These are phyloP conservation scores for Mugil cephalus DNA, from an alignment of 2,113 vertebrate genomes.

Conservation along the genomic window DNA sequence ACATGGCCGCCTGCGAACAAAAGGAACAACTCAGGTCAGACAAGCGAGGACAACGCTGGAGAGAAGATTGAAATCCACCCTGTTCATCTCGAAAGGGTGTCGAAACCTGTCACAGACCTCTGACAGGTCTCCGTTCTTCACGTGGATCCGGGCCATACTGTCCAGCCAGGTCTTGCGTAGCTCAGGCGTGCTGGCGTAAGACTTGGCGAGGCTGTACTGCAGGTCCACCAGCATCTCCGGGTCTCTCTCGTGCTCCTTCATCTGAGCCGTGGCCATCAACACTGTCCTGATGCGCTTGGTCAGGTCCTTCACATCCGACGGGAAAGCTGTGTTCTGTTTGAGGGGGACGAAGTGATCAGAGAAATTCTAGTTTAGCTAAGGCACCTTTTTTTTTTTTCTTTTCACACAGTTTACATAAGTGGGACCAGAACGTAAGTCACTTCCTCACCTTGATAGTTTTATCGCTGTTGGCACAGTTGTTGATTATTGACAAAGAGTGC, in stretches of 20 bases:
- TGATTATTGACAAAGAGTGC: slow-evolving; percentile 97
- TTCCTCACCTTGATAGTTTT: slow-evolving; percentile 91
- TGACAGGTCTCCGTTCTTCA: slow-evolving; percentile 97
- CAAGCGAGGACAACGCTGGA: background rate
- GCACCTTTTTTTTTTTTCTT: background rate
- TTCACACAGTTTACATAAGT: background rate
- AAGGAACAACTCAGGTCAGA: slow-evolving; percentile 22
- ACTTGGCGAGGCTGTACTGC: slow-evolving; percentile 98
- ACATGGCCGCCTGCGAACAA: slow-evolving; percentile 93
- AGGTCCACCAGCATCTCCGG: slow-evolving; percentile 99
- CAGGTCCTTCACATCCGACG: slow-evolving; percentile 96
- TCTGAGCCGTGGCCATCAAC: slow-evolving; percentile 98
- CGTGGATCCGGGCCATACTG: slow-evolving; percentile 98
- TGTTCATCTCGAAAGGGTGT: too few relatives aligned
- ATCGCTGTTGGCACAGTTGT: slow-evolving; percentile 98
- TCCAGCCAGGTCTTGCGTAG: slow-evolving; percentile 98
- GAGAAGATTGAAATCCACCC: too few relatives aligned
- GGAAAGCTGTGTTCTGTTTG: slow-evolving; percentile 94
- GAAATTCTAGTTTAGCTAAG: background rate
- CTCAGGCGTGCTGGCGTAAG: slow-evolving; percentile 97
- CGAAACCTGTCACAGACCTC: slow-evolving; percentile 86
- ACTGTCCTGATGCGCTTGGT: slow-evolving; percentile 98
- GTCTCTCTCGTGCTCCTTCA: slow-evolving; percentile 98
- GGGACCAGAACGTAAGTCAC: background rate
- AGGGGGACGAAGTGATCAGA: background rate